These are phyloP conservation scores for Triplophysa dalaica DNA, from an alignment of 2,113 vertebrate species.

Conservation along the genomic window DNA sequence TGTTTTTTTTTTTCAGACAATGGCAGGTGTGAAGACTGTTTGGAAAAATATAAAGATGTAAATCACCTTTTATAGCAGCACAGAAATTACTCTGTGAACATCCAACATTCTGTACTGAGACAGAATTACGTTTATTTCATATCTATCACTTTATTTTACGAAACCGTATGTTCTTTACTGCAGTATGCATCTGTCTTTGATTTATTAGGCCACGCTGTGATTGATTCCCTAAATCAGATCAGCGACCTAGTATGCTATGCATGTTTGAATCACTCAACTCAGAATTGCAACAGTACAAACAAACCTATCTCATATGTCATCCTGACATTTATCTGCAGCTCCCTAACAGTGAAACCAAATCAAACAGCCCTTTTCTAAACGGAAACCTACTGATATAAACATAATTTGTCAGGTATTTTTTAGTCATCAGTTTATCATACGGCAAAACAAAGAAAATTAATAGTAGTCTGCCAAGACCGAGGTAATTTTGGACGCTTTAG, in stretches of 20 bases:
- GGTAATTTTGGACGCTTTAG: background rate
- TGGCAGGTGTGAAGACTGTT: no score
- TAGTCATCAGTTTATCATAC: background rate
- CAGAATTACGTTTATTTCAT: background rate
- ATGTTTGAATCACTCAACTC: background rate
- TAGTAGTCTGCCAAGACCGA: conserved; percentile 2
- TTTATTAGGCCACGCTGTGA: background rate
- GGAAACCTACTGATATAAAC: background rate
- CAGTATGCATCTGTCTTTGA: no score
- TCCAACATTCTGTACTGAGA: background rate
- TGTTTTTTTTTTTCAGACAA: no score
- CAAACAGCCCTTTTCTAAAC: background rate
- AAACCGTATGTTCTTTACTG: background rate
- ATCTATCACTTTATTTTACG: background rate
- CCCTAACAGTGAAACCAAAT: background rate
- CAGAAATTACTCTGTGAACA: no score
- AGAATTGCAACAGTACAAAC: conserved; percentile 3
- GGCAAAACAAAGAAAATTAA: background rate
- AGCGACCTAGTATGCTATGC: background rate
- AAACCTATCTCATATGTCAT: conserved; percentile 14
- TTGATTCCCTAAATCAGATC: background rate
- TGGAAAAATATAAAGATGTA: no score
- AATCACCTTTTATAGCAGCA: background rate
- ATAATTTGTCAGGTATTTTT: background rate
- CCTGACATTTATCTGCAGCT: conserved; percentile 8